Base-by-base conservation (phyloP, 2,113 vertebrate species). In the Pseudorectes ferrugineus region DNA sequence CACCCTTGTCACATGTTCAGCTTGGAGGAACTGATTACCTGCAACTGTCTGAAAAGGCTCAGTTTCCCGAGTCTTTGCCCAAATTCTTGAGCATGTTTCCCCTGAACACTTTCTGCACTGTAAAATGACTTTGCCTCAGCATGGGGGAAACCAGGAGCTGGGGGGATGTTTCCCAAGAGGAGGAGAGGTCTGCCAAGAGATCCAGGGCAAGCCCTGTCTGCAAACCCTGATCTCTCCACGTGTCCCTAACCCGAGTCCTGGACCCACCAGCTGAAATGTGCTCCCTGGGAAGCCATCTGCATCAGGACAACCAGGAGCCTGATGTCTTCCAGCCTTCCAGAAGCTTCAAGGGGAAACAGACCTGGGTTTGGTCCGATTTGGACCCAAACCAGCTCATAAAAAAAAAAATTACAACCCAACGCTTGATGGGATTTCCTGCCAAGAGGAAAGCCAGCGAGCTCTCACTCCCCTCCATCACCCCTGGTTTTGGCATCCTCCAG, bases 401-500 rank as follows among this genome's bases (percentile, higher is more conserved):
- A 81, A 68, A 74, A 42, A 52, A 80, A 82, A 43, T 66, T 72
- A 94, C 66, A 89, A 40, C 38, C 58, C 23, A 70, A 52, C 55
- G 58, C 42, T 91, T 22, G 75, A 76, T 88, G 82, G 83, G 46
- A 91, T 74, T 93, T 86, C 79, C 94, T 12, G 1, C 63, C 58
- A 82, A 92, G 76, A 4, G 4, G 83, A 96, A 93, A 93, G 75
- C 59, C 73, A 84, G n/a, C 0, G 2, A 92, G 36, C 33, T 67
- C 82, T 89, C 65, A 19, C 46, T 89, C 74, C 75, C 58, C 68
- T 89, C 49, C 62, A 61, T 48, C 78, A 51, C 33, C 82, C 43
- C 49, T 49, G 87, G 51, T 20, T 91, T 72, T 91, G 93, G 85
- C 96, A 67, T 29, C 82, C 84, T 87, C 49, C 81, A 51, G 86